Evolutionary conservation across 2,888 invertebrate genomes (phyloP).

Genomic region (Ectemnius lituratus): DNA sequence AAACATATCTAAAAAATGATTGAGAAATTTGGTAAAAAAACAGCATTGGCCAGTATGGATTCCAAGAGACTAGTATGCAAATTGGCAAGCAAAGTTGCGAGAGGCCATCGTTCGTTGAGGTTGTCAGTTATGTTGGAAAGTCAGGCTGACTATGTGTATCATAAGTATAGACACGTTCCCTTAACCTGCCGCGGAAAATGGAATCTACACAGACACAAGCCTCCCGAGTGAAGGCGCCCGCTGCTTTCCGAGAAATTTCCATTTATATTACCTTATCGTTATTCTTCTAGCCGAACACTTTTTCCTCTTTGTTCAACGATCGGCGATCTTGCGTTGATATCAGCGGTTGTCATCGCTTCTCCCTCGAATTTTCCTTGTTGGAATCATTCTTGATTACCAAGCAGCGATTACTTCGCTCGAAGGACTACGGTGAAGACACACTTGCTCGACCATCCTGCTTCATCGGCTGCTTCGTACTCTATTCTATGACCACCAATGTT

Average conservation of each 20-base stretch:
- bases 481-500: conserved; percentile 78
- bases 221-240: conserved; percentile 19
- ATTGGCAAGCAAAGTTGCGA: too few relatives aligned
- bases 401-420: conserved; percentile 58
- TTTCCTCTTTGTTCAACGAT: conserved; percentile 5
- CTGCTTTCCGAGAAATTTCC: conserved; percentile 63
- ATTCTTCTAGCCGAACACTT: conserved; percentile 53
- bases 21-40: too few relatives aligned
- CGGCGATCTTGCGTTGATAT: conserved; percentile 9
- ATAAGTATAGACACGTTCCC: conserved; percentile 36
- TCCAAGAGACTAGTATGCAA: too few relatives aligned
- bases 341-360: conserved; percentile 27
- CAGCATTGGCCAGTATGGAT: too few relatives aligned
- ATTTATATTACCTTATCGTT: conserved; percentile 73
- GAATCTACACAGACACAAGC: conserved; percentile 57
- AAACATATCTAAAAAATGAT: too few relatives aligned
- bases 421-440: conserved; percentile 77
- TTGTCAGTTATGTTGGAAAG: too few relatives aligned
- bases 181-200: conserved; percentile 56
- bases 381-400: conserved; percentile 18
- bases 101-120: too few relatives aligned
- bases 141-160: background rate
- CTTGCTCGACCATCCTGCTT: conserved; percentile 78
- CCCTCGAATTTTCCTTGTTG: conserved; percentile 1
- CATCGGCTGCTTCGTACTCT: conserved; percentile 78